Percentiles rank a stretch among this genome's conserved stretches.
These are phyloP conservation scores for Grantiella picta DNA, from an alignment of 2,113 vertebrate species.

Conservation along the genomic window DNA sequence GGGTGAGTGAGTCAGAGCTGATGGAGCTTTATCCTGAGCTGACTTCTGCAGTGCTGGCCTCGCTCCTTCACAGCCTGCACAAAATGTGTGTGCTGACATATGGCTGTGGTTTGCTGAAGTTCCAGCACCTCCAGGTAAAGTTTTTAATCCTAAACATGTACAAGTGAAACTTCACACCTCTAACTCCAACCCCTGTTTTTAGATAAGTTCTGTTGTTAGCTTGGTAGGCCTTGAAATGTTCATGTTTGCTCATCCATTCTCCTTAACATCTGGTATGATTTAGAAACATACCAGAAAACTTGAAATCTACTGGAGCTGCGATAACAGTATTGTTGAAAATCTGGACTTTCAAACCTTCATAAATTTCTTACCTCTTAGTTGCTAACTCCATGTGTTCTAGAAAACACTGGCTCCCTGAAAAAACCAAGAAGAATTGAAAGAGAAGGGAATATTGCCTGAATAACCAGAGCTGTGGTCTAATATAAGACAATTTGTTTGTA, in stretches of 20 bases:
- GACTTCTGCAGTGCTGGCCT: constrained; percentile 78
- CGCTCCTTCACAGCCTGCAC: constrained; percentile 79
- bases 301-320: not conserved
- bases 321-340: not conserved
- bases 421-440: not conserved
- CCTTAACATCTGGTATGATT: not conserved
- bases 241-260: not conserved
- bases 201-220: not conserved
- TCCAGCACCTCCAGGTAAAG: constrained; percentile 90
- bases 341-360: not conserved
- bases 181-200: not conserved
- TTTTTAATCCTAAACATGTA: not conserved
- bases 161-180: not conserved
- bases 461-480: not conserved
- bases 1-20: constrained; percentile 91
- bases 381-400: not conserved
- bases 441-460: not conserved
- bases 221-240: not conserved
- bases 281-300: not conserved
- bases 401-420: not conserved
- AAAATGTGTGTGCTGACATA: constrained; percentile 83
- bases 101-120: constrained; percentile 89
- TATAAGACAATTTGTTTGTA: not conserved
- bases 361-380: not conserved
- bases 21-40: constrained; percentile 86